Conservation (phyloP, 2,888 invertebrate genomes). For the Anagyrus pseudococci region DNA sequence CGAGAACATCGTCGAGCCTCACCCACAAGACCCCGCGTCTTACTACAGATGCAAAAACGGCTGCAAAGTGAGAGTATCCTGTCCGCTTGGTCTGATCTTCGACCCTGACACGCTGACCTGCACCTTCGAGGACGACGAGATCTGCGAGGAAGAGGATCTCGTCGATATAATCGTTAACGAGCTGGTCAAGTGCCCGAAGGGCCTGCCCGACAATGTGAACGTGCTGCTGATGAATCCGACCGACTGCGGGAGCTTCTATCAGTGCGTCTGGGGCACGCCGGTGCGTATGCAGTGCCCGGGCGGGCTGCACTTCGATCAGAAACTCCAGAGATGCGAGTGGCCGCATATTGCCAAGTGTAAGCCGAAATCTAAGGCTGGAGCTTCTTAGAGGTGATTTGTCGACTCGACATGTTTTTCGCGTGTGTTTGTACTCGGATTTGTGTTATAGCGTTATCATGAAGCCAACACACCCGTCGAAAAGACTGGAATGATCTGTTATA, state of each 20-base stretch:
- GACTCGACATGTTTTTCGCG: too few species aligned
- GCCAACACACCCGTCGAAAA: too few species aligned
- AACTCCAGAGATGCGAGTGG: neutral
- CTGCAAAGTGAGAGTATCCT: neutral
- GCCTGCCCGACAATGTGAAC: neutral
- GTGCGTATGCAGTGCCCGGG: neutral
- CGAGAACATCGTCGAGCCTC: too few species aligned
- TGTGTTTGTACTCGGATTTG: too few species aligned
- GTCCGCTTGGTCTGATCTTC: neutral
- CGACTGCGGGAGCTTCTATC: slow-evolving; percentile 11
- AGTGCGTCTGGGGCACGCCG: neutral
- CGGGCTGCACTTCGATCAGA: neutral
- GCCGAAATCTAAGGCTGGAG: too few species aligned
- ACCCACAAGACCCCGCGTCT: neutral
- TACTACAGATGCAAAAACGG: neutral
- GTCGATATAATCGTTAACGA: too few species aligned
- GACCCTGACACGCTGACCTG: neutral
- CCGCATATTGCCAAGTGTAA: neutral
- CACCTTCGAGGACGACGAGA: neutral
- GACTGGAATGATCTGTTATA: too few species aligned
- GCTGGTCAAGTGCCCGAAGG: neutral
- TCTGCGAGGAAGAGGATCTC: neutral
- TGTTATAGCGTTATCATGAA: too few species aligned
- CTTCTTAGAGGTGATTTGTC: too few species aligned
- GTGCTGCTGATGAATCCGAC: neutral